phyloP scores from a whole-genome alignment of 2,797 vertebrate genomes.

The Pteropus rufus region DNA sequence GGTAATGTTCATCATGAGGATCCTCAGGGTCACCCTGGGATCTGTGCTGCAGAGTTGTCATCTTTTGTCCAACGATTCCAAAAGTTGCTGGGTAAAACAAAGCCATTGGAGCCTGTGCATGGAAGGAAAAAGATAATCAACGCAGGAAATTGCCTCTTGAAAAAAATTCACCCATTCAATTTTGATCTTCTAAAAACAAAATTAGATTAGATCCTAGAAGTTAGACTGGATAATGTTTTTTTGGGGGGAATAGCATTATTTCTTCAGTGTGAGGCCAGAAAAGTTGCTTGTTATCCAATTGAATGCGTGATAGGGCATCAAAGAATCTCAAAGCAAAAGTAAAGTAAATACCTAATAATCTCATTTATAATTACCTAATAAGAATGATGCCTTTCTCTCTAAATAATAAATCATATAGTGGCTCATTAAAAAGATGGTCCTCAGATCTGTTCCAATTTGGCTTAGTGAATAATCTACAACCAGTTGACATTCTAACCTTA shows the following conservation, averaged over 20 bases:
- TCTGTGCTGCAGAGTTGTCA: conserved; percentile 93
- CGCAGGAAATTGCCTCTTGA: not conserved
- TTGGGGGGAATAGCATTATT: not conserved
- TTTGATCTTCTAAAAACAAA: not conserved
- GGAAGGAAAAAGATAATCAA: not conserved
- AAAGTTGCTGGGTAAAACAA: conserved; percentile 97
- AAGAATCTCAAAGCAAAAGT: not conserved
- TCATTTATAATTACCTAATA: not conserved
- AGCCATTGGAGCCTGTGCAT: conserved; percentile 93
- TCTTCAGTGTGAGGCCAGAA: not conserved
- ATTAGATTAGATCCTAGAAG: not conserved
- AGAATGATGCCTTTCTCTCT: not conserved
- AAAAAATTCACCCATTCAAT: not conserved
- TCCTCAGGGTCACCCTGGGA: conserved; percentile 96
- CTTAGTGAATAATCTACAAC: not conserved
- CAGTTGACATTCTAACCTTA: not conserved
- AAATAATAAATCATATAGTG: not conserved
- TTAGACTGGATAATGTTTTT: not conserved
- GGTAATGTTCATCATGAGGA: conserved; percentile 97
- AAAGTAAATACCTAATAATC: not conserved
- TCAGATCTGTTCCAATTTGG: not conserved
- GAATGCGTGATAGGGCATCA: not conserved
- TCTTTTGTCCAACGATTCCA: conserved; percentile 98
- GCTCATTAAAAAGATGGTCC: not conserved
- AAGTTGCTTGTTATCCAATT: not conserved